Evolutionary conservation across 2,113 vertebrate species (phyloP).

Genomic region (Sebastes fasciatus): DNA sequence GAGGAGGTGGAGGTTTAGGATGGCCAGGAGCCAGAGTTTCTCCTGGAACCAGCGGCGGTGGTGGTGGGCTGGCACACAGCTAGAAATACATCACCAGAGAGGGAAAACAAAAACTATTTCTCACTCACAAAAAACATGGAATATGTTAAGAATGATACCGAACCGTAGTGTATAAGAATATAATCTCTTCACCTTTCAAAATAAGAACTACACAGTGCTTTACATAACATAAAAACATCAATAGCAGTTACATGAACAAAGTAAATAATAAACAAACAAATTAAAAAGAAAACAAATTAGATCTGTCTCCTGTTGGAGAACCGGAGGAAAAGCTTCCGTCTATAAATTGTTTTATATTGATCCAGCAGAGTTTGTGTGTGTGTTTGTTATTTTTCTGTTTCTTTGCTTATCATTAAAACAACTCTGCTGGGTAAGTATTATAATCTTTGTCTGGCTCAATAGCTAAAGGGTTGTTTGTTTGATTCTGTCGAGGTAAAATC

Average conservation of each 20-base stretch:
- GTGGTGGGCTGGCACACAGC: conserved; percentile 22
- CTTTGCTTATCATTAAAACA: background rate
- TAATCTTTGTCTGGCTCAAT: background rate
- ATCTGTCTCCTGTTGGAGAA: background rate
- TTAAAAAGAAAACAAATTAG: background rate
- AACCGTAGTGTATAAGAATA: background rate
- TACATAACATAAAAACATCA: background rate
- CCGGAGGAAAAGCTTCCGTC: background rate
- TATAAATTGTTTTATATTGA: background rate
- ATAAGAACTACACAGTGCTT: background rate
- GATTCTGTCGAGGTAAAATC: background rate
- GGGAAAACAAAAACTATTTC: background rate
- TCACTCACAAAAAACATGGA: background rate
- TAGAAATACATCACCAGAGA: background rate
- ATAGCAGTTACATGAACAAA: background rate
- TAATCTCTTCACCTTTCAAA: background rate
- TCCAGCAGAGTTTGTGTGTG: background rate
- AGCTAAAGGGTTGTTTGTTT: background rate
- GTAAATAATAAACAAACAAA: background rate
- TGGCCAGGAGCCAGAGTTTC: conserved; percentile 49
- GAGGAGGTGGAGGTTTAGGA: conserved; percentile 60
- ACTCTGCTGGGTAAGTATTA: background rate
- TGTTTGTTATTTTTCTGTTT: no score
- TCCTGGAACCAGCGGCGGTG: conserved; percentile 24
- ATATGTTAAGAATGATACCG: background rate